phyloP scores from a whole-genome alignment of 2,113 vertebrate genomes.

The Manacus vitellinus region DNA sequence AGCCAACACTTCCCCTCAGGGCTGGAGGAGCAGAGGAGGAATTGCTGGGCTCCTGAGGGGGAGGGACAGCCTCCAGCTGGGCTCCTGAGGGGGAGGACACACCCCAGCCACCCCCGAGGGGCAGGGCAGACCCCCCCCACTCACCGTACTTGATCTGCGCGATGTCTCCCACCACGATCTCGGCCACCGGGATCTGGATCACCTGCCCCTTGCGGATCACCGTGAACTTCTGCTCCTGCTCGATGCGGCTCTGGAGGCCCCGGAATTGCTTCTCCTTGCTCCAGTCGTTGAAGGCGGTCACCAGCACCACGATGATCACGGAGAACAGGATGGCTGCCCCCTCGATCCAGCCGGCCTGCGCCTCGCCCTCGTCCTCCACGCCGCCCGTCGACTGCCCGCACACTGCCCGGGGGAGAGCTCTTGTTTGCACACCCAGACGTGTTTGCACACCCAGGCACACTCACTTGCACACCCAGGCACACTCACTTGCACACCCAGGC shows the following conservation, averaged over 20 bases:
- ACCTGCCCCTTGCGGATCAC: slow-evolving; percentile 95
- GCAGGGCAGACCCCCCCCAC: background rate
- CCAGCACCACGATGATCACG: slow-evolving; percentile 93
- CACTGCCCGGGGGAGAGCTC: slow-evolving; percentile 14
- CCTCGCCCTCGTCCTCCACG: slow-evolving; percentile 87
- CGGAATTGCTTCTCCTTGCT: slow-evolving; percentile 98
- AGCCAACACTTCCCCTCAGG: fast-evolving
- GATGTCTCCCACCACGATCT: slow-evolving; percentile 94
- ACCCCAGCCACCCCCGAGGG: background rate
- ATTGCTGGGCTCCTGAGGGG: fast-evolving
- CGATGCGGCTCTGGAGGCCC: slow-evolving; percentile 94
- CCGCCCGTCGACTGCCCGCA: slow-evolving; percentile 76
- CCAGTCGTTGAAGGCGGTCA: slow-evolving; percentile 98
- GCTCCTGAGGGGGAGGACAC: too few relatives aligned
- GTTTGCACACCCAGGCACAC: background rate
- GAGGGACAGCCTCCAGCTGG: background rate
- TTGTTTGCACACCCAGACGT: too few relatives aligned
- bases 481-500: background rate
- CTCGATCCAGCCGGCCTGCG: slow-evolving; percentile 95
- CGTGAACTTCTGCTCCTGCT: slow-evolving; percentile 95
- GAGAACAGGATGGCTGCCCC: slow-evolving; percentile 95
- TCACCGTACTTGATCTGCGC: slow-evolving; percentile 97
- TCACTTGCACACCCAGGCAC: background rate
- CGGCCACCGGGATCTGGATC: slow-evolving; percentile 93
- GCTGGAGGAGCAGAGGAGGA: background rate